Evolutionary conservation across 2,888 invertebrate species (phyloP), one percentile per base, ranked within the genome.

Genomic region (Uropetala carovei): DNA sequence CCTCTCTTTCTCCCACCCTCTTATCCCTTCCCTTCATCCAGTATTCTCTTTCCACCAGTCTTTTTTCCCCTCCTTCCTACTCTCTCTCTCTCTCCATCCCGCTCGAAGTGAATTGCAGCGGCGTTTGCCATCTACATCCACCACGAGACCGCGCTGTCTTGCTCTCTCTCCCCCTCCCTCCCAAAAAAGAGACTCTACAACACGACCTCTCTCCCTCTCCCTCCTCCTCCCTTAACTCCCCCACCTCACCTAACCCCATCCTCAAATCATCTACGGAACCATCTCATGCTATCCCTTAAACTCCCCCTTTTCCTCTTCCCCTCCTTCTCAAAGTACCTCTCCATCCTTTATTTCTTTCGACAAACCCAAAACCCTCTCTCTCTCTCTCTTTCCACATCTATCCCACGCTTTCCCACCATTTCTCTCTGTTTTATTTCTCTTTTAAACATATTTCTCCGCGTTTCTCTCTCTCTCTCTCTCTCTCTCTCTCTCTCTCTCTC

Each of bases 101-200:
- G 75, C 75, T 75, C 75, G 27, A 75, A 27, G 75, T 75, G 75
- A 75, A 75, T 75, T 27, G 75, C 75, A 27, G 22, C 75, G 27
- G 22, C 22, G 75, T 75, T 75, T 75, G 75, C 75, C 75, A 75
- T 75, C 75, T 75, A 75, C 75, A 75, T 75, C 75, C 75, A 75
- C 75, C 75, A 27, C 27, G 75, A 75, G 75, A 75, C 75, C 75
- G 75, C 22, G 22, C 22, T 27, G 75, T 22, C 75, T 7, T 27
- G 18, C 5, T n/a, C 7, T n/a, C 82, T 11, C 30, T 11, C 82
- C n/a, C n/a, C n/a, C n/a, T n/a, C n/a, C n/a, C n/a, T n/a, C n/a
- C n/a, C n/a, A n/a, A n/a, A 22, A 27, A 27, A 27, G 83, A 56
- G 75, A 75, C 75, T 43, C 43, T 43, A 43, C 43, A 43, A 43